Conservation (phyloP, 2,797 vertebrate species). For the Sebastes umbrosus region DNA sequence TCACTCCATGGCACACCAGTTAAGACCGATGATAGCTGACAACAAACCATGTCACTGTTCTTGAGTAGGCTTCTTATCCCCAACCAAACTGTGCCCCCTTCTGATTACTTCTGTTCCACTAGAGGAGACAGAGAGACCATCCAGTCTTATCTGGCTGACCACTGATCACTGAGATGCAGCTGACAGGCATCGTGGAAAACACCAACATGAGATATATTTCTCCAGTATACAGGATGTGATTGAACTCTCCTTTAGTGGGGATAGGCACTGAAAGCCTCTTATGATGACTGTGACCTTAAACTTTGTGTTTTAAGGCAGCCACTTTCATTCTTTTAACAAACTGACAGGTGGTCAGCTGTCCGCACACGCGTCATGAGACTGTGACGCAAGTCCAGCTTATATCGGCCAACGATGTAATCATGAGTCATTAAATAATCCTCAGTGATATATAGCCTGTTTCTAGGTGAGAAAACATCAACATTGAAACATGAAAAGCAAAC, state of each 20-base stretch:
- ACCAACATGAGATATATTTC: not conserved
- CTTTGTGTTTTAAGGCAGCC: not conserved
- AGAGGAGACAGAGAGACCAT: constrained; percentile 42
- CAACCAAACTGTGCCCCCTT: constrained; percentile 13
- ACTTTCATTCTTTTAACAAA: not conserved
- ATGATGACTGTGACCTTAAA: not conserved
- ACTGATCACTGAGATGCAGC: constrained; percentile 17
- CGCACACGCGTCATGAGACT: not conserved
- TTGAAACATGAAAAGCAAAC: not conserved
- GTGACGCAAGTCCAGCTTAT: not conserved
- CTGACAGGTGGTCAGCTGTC: constrained; percentile 1
- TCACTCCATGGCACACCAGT: not conserved
- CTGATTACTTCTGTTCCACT: constrained; percentile 43
- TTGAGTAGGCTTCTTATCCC: constrained; percentile 25
- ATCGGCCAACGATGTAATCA: constrained; percentile 21
- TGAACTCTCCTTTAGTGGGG: not conserved
- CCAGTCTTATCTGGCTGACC: constrained; percentile 41
- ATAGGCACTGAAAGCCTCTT: not conserved
- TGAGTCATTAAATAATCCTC: constrained; percentile 25
- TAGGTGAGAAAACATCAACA: constrained; percentile 3
- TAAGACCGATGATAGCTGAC: not conserved
- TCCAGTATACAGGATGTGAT: not conserved
- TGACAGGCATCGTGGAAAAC: not conserved
- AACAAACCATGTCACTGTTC: not conserved
- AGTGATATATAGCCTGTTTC: not conserved